A percentile compares a stretch with the other conserved stretches of the same genome.
Evolutionary conservation across 2,113 vertebrate species (phyloP).

Genomic region (Barnardius zonarius): DNA sequence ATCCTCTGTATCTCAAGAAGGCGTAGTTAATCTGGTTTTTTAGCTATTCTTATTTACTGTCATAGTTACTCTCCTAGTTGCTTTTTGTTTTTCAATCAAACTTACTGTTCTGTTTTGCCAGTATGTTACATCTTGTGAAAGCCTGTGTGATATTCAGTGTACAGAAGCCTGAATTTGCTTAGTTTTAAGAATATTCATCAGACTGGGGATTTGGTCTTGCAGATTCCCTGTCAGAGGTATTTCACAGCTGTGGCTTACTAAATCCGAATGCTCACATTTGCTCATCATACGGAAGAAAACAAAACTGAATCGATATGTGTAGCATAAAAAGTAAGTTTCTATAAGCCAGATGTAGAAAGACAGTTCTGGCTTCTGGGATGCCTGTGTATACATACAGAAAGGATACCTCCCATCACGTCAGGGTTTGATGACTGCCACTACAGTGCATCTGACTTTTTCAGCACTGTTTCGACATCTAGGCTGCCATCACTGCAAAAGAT

Average conservation of each 20-base stretch:
- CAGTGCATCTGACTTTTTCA: not conserved
- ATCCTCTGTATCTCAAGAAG: not conserved
- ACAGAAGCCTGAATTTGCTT: not conserved
- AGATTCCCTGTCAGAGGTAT: conserved; percentile 17
- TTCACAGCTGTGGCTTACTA: not conserved
- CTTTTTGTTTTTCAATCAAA: not conserved
- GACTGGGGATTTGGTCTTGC: not conserved
- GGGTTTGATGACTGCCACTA: not conserved
- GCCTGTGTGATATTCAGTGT: not conserved
- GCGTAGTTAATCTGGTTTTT: not conserved
- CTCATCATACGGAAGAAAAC: not conserved
- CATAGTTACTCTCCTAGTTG: not conserved
- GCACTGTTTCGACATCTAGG: not conserved
- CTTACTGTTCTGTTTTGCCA: not conserved
- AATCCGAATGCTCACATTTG: not conserved
- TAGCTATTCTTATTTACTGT: not conserved
- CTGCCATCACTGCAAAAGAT: not conserved
- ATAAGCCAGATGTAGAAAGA: not conserved
- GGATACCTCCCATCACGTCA: not conserved
- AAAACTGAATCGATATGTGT: not conserved
- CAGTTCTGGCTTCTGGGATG: conserved; percentile 32
- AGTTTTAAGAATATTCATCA: conserved; percentile 24
- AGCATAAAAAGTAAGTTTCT: not conserved
- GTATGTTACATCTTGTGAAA: not conserved
- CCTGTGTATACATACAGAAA: not conserved